Percentiles rank a stretch among this genome's conserved stretches.
phyloP scores from a whole-genome alignment of 2,113 vertebrate species.

The Rostratula benghalensis region DNA sequence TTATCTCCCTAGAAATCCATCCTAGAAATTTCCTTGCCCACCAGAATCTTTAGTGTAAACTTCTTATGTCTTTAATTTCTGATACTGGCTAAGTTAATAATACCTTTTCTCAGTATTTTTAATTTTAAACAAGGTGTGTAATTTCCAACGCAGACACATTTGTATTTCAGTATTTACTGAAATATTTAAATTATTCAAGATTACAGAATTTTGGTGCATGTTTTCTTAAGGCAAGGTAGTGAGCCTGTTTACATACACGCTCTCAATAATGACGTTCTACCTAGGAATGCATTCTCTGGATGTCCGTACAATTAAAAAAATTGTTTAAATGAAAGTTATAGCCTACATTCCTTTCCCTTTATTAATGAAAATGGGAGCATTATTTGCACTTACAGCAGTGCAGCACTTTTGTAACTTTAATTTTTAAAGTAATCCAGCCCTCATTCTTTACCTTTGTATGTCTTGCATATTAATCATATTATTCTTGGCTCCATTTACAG shows the following conservation, averaged over 20 bases:
- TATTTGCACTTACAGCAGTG: not conserved
- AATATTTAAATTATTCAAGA: not conserved
- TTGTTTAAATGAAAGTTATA: not conserved
- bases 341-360: not conserved
- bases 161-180: not conserved
- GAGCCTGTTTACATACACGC: not conserved
- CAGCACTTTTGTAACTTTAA: slow-evolving; percentile 5
- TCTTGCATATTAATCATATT: slow-evolving; percentile 57
- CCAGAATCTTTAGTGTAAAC: not conserved
- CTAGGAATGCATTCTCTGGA: not conserved
- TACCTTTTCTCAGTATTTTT: not conserved
- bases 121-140: not conserved
- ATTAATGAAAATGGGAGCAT: not conserved
- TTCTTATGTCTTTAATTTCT: not conserved
- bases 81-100: not conserved
- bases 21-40: not conserved
- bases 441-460: slow-evolving; percentile 24
- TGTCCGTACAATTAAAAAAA: not conserved
- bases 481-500: slow-evolving; percentile 60
- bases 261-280: not conserved
- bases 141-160: not conserved
- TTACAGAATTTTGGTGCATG: not conserved
- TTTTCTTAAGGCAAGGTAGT: not conserved
- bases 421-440: slow-evolving; percentile 37
- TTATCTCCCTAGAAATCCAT: not conserved